Evolutionary conservation across 2,888 invertebrate genomes (phyloP).

Genomic region (Abrostola tripartita): DNA sequence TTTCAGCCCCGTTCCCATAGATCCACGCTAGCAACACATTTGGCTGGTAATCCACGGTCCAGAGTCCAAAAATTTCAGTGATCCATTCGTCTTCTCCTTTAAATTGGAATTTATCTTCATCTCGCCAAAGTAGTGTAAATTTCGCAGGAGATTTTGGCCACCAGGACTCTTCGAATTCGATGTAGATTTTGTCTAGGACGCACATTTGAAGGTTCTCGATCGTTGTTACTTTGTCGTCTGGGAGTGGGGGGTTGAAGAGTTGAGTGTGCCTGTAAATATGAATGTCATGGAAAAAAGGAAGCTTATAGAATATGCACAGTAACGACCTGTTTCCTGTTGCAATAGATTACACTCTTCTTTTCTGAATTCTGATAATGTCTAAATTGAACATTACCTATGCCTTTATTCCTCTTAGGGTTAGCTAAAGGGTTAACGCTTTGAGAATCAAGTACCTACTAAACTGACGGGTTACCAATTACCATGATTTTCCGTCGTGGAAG

Average conservation of each 20-base stretch:
- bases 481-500: too few species aligned
- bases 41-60: conserved; percentile 89
- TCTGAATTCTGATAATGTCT: too few species aligned
- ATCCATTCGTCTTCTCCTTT: conserved; percentile 87
- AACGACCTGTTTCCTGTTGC: too few species aligned
- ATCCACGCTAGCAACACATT: conserved; percentile 90
- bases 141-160: conserved; percentile 86
- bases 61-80: conserved; percentile 89
- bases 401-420: too few species aligned
- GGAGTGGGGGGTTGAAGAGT: conserved; percentile 89
- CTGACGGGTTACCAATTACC: too few species aligned
- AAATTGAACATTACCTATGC: too few species aligned
- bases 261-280: conserved; percentile 73
- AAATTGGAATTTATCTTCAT: conserved; percentile 84
- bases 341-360: too few species aligned
- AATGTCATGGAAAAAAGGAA: neutral
- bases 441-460: too few species aligned
- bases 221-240: conserved; percentile 85
- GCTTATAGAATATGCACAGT: too few species aligned
- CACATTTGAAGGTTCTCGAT: conserved; percentile 90
- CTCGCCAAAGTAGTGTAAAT: conserved; percentile 88
- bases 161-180: conserved; percentile 90
- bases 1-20: conserved; percentile 88
- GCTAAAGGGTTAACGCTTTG: too few species aligned
- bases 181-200: conserved; percentile 91